Evolutionary conservation across 2,888 invertebrate species (phyloP), one percentile per base, ranked within the genome.

Genomic region (Pediacus dermestoides): DNA sequence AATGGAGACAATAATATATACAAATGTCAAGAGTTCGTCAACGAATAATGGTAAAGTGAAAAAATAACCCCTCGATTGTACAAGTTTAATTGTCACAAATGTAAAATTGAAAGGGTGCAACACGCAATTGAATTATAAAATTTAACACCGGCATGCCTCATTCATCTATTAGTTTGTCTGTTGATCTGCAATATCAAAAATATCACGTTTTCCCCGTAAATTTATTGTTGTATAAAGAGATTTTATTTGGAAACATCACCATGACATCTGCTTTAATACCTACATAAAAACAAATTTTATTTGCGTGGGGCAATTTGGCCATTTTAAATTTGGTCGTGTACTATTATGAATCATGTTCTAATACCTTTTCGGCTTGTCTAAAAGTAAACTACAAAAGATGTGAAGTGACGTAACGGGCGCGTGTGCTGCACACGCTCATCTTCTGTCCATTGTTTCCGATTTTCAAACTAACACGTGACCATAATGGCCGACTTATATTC

Each of bases 361-460:
- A 60, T 61, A 60, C 59, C 52, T 60, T 58, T 56, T 55, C 55
- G 49, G 58, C 44, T 51, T 53, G 48, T 57, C 52, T 50, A 57
- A 50, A 53, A 48, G 42, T 42, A 44, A 43, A 44, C 40, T 48
- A 56, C 51, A 57, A 58, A 55, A 55, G 57, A 52, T 44, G 44
- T 46, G 36, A 52, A 48, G 56, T 64, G 62, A 63, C 62, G 60
- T 63, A 55, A 62, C 44, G 40, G 52, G 44, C 60, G 58, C 57
- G 61, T 60, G 61, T 32, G 42, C 28, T 38, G 44, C 61, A 60
- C 60, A 53, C 56, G 57, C 50, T 57, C 54, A 55, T 57, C 58
- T 58, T 54, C 49, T 52, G 55, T 59, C 55, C 53, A 60, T 61
- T 60, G 60, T 61, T 61, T 60, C 61, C 60, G 45, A 57, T 61